phyloP scores from a whole-genome alignment of 2,888 invertebrate species.

The Chrysolina haemoptera region DNA sequence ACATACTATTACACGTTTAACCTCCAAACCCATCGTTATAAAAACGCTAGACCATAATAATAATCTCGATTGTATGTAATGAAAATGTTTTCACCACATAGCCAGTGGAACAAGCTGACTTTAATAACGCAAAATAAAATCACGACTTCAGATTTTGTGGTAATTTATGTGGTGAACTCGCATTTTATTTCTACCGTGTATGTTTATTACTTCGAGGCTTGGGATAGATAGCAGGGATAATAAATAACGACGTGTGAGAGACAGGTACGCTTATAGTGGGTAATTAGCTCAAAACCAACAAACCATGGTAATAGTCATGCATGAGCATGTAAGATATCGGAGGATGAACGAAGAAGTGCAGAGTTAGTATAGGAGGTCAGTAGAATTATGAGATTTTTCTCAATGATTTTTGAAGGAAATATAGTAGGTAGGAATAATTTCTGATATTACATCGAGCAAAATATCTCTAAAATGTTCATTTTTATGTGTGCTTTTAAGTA shows the following conservation, averaged over 20 bases:
- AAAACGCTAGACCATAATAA: slow-evolving; percentile 32
- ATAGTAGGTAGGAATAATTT: no score
- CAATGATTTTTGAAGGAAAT: background rate
- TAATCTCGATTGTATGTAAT: slow-evolving; percentile 42
- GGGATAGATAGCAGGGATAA: slow-evolving; percentile 49
- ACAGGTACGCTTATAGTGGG: slow-evolving; percentile 51
- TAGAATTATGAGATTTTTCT: background rate
- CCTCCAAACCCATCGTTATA: slow-evolving; percentile 31
- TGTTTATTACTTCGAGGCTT: slow-evolving; percentile 44
- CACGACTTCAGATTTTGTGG: slow-evolving; percentile 48
- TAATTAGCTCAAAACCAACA: slow-evolving; percentile 57
- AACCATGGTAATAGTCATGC: slow-evolving; percentile 52
- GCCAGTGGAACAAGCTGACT: slow-evolving; percentile 41
- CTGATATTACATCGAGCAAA: background rate
- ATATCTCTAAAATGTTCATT: no score
- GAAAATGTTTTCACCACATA: slow-evolving; percentile 47
- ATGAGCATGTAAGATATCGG: slow-evolving; percentile 31
- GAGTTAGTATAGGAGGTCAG: slow-evolving; percentile 1
- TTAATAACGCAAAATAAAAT: slow-evolving; percentile 50
- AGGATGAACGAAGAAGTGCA: slow-evolving; percentile 4
- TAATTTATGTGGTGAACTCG: slow-evolving; percentile 43
- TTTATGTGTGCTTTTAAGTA: no score
- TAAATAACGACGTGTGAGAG: slow-evolving; percentile 56
- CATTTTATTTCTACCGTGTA: slow-evolving; percentile 45
- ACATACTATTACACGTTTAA: slow-evolving; percentile 42